These are phyloP conservation scores for Oryzias curvinotus DNA, from an alignment of 2,113 vertebrate species.

Conservation along the genomic window DNA sequence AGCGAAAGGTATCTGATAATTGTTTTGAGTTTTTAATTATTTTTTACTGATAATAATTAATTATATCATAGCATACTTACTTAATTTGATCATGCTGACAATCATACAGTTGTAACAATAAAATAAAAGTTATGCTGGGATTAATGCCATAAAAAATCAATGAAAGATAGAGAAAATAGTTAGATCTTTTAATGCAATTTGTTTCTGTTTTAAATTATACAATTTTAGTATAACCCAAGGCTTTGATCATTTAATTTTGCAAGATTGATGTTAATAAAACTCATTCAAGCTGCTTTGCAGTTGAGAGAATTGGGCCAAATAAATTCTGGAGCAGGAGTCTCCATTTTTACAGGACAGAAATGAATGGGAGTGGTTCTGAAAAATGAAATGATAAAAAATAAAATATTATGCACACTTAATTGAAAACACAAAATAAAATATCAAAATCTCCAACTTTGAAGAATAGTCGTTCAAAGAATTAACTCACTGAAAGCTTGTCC, in stretches of 20 bases:
- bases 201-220: slow-evolving; percentile 17
- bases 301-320: neutral
- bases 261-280: slow-evolving; percentile 25
- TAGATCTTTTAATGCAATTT: neutral
- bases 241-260: slow-evolving; percentile 13
- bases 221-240: slow-evolving; percentile 3
- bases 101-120: neutral
- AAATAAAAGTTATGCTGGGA: neutral
- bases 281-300: slow-evolving; percentile 10
- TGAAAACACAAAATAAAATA: too few species aligned
- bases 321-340: neutral
- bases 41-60: too few species aligned
- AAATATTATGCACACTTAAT: neutral
- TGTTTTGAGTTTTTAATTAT: too few species aligned
- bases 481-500: too few species aligned
- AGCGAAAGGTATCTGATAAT: too few species aligned
- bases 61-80: too few species aligned
- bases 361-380: neutral
- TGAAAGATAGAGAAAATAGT: neutral
- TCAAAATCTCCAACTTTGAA: too few species aligned
- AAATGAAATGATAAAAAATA: neutral
- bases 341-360: neutral
- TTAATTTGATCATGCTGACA: neutral
- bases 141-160: neutral
- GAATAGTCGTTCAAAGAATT: too few species aligned